Evolutionary conservation across 2,888 invertebrate genomes (phyloP), one percentile per base, ranked within the genome.

Genomic region (Rambutsinella grinnellia): DNA sequence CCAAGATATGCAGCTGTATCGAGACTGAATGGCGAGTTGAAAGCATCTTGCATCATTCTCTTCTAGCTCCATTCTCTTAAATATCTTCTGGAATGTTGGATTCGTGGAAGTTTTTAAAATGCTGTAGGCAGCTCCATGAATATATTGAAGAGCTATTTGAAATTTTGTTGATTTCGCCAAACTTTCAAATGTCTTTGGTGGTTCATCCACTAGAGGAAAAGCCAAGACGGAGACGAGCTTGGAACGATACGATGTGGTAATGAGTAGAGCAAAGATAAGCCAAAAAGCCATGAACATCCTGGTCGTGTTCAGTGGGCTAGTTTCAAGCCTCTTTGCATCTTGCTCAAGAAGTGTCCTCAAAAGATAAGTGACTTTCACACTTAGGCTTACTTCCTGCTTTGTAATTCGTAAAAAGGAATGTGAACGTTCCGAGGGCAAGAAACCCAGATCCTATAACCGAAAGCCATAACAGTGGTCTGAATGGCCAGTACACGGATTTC

Each of bases 401-500:
- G n/a, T n/a, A n/a, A 2, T 1, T 27, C n/a, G 46, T 61, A 51
- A 62, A 47, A 8, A 74, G 47, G 23, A 27, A 67, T 36, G 46
- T 36, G 6, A 74, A 21, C n/a, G 47, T 21, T 24, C 54, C 23
- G 36, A 74, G 62, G 19, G 75, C 8, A 26, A 56, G 21, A 44
- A 51, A 21, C 26, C 57, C 8, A 23, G 76, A 76, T 36, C 10
- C 49, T 15, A 56, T 24, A n/a, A 76, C 56, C 21, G 24, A 21
- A 5, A 58, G 24, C 76, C 76, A 76, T 6, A 61, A 13, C 15
- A 57, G 13, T 5, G 60, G 58, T 23, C 36, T 44, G 24, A 76
- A 71, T 5, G 81, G 79, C 71, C 65, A 66, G 53, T 77, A 79
- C n/a, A 81, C 61, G 10, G 79, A 58, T 68, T 77, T 81, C 81